Evolutionary conservation across 2,797 vertebrate species (phyloP).

Genomic region (Acipenser transmontanus): DNA sequence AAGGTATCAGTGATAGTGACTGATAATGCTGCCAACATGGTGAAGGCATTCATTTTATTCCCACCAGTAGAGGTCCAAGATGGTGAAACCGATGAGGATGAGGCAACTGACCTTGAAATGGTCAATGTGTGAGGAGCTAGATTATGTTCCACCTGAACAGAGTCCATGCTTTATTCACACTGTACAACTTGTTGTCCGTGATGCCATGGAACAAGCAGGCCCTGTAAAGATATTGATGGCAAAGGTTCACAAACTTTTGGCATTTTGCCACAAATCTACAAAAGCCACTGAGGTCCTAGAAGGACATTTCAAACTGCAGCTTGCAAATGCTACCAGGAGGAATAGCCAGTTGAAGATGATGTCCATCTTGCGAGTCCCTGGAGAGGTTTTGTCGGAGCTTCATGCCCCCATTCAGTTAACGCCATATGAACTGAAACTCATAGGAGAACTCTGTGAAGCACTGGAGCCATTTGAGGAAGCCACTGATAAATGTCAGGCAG

Average conservation of each 20-base stretch:
- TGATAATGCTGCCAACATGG: too few relatives aligned
- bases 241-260: too few relatives aligned
- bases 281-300: not conserved
- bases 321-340: not conserved
- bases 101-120: too few relatives aligned
- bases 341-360: not conserved
- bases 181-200: conserved; percentile 1
- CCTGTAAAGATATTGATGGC: not conserved
- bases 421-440: not conserved
- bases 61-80: too few relatives aligned
- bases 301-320: not conserved
- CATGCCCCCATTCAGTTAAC: not conserved
- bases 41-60: too few relatives aligned
- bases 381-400: not conserved
- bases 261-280: too few relatives aligned
- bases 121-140: not conserved
- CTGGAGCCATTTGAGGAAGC: not conserved
- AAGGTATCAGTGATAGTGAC: too few relatives aligned
- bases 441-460: conserved; percentile 2
- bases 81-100: too few relatives aligned
- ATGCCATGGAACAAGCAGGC: conserved; percentile 1
- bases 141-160: not conserved
- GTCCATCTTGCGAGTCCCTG: not conserved
- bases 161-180: not conserved
- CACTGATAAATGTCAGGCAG: too few relatives aligned